A percentile compares a stretch with the other conserved stretches of the same genome.
phyloP scores from a whole-genome alignment of 2,797 vertebrate species.

The Meriones psammophilus region DNA sequence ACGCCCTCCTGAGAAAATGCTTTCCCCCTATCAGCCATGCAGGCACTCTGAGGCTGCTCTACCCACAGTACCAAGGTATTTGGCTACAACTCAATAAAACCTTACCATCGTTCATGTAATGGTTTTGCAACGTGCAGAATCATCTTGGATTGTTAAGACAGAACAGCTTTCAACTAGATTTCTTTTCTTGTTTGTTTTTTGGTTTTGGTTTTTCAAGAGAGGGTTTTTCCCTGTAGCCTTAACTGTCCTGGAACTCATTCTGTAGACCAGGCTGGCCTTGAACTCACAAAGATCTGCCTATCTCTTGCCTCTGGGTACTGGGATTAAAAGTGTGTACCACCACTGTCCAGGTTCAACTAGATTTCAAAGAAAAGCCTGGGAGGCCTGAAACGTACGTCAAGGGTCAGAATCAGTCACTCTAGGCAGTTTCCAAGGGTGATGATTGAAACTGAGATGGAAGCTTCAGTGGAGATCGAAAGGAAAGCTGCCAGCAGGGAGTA shows the following conservation, averaged over 20 bases:
- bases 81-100: neutral
- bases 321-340: too few species aligned
- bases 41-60: neutral
- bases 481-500: neutral
- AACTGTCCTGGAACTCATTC: too few species aligned
- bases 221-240: too few species aligned
- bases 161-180: neutral
- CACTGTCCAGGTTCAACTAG: neutral
- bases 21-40: neutral
- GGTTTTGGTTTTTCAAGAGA: too few species aligned
- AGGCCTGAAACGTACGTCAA: neutral
- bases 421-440: neutral
- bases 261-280: too few species aligned
- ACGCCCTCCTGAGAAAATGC: neutral
- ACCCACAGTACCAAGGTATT: neutral
- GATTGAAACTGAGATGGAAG: neutral
- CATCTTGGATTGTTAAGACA: neutral
- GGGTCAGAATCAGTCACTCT: neutral
- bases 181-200: neutral
- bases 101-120: neutral
- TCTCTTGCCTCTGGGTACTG: too few species aligned
- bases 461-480: neutral
- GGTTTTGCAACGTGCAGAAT: neutral
- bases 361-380: neutral
- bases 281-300: too few species aligned